Percentiles rank a stretch among this genome's conserved stretches.
Conservation (phyloP, 2,888 invertebrate genomes). For the Nasonovia ribisnigri region DNA sequence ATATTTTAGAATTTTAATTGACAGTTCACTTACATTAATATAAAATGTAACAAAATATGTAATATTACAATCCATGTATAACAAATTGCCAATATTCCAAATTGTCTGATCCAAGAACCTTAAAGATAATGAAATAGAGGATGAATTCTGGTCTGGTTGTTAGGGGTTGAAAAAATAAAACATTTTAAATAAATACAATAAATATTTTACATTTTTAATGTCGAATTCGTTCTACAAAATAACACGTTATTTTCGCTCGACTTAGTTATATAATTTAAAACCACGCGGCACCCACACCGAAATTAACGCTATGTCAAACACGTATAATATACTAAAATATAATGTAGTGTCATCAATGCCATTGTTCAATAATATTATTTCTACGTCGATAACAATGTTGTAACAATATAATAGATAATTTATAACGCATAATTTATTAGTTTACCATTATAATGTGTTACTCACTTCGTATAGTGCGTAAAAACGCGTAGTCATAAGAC, state of each 20-base stretch:
- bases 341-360: neutral
- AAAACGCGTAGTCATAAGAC: neutral
- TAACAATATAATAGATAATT: neutral
- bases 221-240: neutral
- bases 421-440: neutral
- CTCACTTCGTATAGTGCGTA: neutral
- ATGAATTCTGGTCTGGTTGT: neutral
- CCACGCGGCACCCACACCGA: neutral
- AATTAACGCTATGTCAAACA: neutral
- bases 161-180: neutral
- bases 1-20: neutral
- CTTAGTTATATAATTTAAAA: neutral
- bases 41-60: no score
- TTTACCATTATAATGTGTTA: neutral
- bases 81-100: neutral
- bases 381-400: neutral
- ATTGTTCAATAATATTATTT: neutral
- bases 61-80: neutral
- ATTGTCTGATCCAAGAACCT: neutral
- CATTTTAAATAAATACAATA: no score
- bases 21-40: neutral
- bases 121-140: neutral
- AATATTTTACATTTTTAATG: neutral
- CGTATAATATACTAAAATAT: neutral
- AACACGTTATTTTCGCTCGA: neutral